Base-by-base conservation (phyloP, 2,888 invertebrate species). In the Cephus spinipes region DNA sequence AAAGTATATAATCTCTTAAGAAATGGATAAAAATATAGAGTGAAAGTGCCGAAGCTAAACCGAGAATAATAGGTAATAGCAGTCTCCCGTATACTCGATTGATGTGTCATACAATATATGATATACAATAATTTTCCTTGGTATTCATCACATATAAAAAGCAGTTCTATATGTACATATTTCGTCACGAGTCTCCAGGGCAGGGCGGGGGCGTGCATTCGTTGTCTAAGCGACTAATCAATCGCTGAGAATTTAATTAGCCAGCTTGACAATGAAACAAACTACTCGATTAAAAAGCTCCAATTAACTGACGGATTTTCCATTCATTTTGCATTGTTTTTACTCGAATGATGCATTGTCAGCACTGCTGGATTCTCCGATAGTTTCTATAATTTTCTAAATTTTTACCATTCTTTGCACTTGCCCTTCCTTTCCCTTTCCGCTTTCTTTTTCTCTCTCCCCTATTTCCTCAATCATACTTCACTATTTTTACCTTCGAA, bases 81-180 rank as follows among this genome's bases (percentile, higher is more conserved):
- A 6, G 23, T 55, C 40, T 15, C 40, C 40, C 40, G 23, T 23
- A 23, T 55, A 55, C 23, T 55, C 40, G 40, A 55, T 55, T 55
- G 40, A 55, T 55, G 40, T 55, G 40, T 55, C 40, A 55, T 55
- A 55, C 40, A 55, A 55, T 55, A 40, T 40, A 55, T 55, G 88
- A 90, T 90, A 89, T 90, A 90, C 90, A 90, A 86, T 87, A 88
- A 88, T 88, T 83, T 87, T 87, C 85, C 87, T 83, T 86, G 84
- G 88, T 88, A 80, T 82, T 87, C 86, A 88, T 89, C 87, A 88
- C 87, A 90, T 91, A 90, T 89, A 91, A 91, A 91, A 91, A 90
- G 90, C 90, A 89, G 89, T 89, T 90, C 87, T 88, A 86, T 90
- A 91, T 90, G 86, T 91, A 91, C 90, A 90, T 87, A 83, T 90